Evolutionary conservation across 2,797 vertebrate genomes (phyloP).

Genomic region (Sternarchorhynchus goeldii): DNA sequence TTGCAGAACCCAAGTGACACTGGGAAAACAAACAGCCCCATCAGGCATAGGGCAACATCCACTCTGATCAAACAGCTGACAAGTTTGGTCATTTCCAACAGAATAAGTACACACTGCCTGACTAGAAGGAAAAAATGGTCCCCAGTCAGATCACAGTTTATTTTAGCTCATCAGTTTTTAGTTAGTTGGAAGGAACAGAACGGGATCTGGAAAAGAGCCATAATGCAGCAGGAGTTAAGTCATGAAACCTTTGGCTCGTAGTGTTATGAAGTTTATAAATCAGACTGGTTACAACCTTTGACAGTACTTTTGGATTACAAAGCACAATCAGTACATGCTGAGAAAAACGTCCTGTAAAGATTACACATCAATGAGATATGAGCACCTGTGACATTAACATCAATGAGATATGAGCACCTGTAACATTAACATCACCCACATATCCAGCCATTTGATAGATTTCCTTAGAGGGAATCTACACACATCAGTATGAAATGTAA

Average conservation of each 20-base stretch:
- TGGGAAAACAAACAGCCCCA: constrained; percentile 19
- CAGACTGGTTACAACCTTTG: background rate
- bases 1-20: constrained; percentile 60
- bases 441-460: background rate
- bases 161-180: too few species aligned
- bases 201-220: background rate
- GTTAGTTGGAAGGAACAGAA: background rate
- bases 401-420: too few species aligned
- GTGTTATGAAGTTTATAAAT: background rate
- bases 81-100: too few species aligned
- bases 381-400: too few species aligned
- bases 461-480: background rate
- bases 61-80: background rate
- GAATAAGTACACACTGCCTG: too few species aligned
- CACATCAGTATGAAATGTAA: background rate
- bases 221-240: background rate
- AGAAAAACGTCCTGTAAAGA: too few species aligned
- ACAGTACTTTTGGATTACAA: too few species aligned
- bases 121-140: too few species aligned
- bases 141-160: too few species aligned
- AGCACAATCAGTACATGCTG: too few species aligned
- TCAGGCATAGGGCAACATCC: background rate
- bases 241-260: background rate
- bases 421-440: too few species aligned
- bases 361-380: too few species aligned